Percentiles rank a stretch among this genome's conserved stretches.
These are phyloP conservation scores for Hartigia nigra DNA, from an alignment of 2,888 invertebrate genomes.

Conservation along the genomic window DNA sequence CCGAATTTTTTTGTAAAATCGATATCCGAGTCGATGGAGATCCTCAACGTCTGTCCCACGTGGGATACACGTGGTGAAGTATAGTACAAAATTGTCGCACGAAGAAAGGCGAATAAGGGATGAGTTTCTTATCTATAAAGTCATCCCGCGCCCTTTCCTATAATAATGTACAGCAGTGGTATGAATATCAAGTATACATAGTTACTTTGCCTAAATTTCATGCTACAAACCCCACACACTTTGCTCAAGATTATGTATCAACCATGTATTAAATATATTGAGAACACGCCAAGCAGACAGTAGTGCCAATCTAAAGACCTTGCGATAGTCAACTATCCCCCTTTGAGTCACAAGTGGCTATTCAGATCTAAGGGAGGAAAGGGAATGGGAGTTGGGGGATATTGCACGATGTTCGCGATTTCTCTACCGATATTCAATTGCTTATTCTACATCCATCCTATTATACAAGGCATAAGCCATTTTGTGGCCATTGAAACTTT, in stretches of 20 bases:
- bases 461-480: background rate
- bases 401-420: background rate
- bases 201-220: background rate
- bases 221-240: background rate
- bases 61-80: background rate
- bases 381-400: no score
- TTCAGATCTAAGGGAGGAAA: background rate
- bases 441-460: background rate
- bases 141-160: background rate
- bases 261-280: background rate
- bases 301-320: background rate
- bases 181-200: background rate
- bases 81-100: no score
- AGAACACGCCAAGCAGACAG: background rate
- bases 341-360: background rate
- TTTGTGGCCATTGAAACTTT: background rate
- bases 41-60: background rate
- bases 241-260: background rate
- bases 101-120: background rate
- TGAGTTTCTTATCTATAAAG: background rate
- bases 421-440: background rate
- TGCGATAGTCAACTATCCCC: background rate
- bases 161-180: background rate
- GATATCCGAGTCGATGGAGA: background rate
- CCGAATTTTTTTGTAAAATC: no score